phyloP scores from a whole-genome alignment of 2,797 vertebrate genomes.

The Liasis olivaceus region DNA sequence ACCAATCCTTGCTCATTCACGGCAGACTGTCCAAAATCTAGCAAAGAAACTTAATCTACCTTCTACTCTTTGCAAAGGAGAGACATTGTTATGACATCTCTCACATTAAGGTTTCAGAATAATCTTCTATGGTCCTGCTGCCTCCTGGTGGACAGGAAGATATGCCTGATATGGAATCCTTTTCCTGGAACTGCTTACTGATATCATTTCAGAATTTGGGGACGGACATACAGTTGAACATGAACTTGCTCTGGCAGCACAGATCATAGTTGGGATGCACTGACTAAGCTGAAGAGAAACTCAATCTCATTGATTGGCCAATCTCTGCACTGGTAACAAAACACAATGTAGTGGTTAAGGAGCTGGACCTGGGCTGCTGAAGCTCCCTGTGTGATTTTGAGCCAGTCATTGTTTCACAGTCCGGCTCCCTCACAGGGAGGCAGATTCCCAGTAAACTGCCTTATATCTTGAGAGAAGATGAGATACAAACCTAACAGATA shows the following conservation, averaged over 20 bases:
- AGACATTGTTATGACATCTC: background rate
- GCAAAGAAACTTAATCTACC: background rate
- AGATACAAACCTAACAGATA: background rate
- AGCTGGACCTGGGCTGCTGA: background rate
- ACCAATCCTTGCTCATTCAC: background rate
- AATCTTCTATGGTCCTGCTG: background rate
- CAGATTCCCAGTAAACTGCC: background rate
- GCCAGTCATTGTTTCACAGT: background rate
- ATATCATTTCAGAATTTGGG: background rate
- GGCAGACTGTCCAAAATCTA: background rate
- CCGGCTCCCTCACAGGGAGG: background rate
- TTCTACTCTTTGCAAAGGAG: background rate
- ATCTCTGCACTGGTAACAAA: background rate
- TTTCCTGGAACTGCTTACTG: background rate
- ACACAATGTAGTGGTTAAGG: background rate
- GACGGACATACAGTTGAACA: background rate
- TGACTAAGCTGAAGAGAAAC: background rate
- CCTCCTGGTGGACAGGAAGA: constrained; percentile 1
- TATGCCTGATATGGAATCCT: rapidly evolving
- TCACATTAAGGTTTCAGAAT: background rate
- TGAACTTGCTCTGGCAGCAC: background rate
- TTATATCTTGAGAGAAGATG: background rate
- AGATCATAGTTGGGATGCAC: background rate
- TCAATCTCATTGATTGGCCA: background rate
- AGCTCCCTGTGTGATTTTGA: background rate